phyloP scores from a whole-genome alignment of 2,797 vertebrate genomes.

The Paratrypauchen microcephalus region DNA sequence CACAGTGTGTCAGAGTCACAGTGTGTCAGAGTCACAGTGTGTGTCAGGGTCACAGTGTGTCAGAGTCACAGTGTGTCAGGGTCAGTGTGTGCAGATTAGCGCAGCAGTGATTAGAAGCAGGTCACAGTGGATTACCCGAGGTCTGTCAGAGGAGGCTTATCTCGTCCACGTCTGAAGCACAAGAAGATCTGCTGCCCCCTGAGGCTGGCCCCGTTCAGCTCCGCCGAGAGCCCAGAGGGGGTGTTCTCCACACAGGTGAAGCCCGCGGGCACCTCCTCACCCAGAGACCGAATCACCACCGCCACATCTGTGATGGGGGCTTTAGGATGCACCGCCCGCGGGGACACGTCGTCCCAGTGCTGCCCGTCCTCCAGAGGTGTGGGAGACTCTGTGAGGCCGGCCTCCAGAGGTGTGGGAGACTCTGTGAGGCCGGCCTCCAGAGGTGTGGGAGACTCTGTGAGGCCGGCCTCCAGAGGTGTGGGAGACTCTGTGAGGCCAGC shows the following conservation, averaged over 20 bases:
- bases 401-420: slow-evolving; percentile 91
- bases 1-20: too few relatives aligned
- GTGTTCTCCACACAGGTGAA: slow-evolving; percentile 91
- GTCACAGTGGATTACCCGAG: slow-evolving; percentile 83
- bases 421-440: slow-evolving; percentile 95
- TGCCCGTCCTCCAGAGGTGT: slow-evolving; percentile 95
- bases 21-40: too few relatives aligned
- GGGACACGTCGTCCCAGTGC: slow-evolving; percentile 89
- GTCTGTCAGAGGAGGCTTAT: slow-evolving; percentile 97
- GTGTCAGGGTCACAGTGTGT: too few relatives aligned
- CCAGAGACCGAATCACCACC: slow-evolving; percentile 92
- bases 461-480: slow-evolving; percentile 93
- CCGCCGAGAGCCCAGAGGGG: slow-evolving; percentile 91
- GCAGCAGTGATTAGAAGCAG: slow-evolving; percentile 60
- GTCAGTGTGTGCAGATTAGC: slow-evolving; percentile 53
- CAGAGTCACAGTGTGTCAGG: too few relatives aligned
- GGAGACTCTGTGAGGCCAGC: slow-evolving; percentile 88
- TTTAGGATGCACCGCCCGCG: slow-evolving; percentile 85
- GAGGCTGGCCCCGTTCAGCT: slow-evolving; percentile 95
- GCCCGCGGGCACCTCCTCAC: slow-evolving; percentile 91
- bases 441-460: slow-evolving; percentile 91
- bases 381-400: slow-evolving; percentile 90
- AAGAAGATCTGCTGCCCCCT: slow-evolving; percentile 94
- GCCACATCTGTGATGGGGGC: slow-evolving; percentile 96
- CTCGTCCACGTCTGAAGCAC: slow-evolving; percentile 94